These are phyloP conservation scores for Drosophila busckii DNA, from an alignment of 1,140 invertebrate genomes.

Conservation along the genomic window DNA sequence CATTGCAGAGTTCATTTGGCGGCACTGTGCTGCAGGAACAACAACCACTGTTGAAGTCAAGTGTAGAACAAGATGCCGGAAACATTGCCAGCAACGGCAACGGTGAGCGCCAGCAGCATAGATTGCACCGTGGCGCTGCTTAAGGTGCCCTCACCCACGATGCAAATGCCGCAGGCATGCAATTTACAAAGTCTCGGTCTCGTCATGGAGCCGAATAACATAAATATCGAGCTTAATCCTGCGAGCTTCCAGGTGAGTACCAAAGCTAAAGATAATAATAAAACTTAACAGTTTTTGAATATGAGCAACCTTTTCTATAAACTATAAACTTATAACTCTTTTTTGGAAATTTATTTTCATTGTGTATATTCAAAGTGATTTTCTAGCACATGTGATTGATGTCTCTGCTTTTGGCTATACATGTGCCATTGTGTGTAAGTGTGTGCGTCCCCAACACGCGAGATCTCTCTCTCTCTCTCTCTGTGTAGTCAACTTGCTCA, in stretches of 20 bases:
- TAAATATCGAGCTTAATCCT: constrained; percentile 60
- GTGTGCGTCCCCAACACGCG: neutral
- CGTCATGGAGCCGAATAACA: constrained; percentile 68
- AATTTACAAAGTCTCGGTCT: constrained; percentile 59
- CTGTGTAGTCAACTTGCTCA: neutral
- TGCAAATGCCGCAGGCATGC: constrained; percentile 58
- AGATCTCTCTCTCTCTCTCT: neutral
- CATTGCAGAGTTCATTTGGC: too few relatives aligned
- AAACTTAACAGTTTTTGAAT: too few relatives aligned
- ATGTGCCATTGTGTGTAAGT: constrained; percentile 16
- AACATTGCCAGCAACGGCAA: constrained; percentile 61
- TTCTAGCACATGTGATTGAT: too few relatives aligned
- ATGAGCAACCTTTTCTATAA: too few relatives aligned
- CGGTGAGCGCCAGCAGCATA: constrained; percentile 60
- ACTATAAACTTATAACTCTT: too few relatives aligned
- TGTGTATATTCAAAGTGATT: too few relatives aligned
- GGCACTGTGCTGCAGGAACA: neutral
- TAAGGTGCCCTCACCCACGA: constrained; percentile 60
- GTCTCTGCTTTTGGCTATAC: neutral
- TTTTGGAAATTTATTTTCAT: too few relatives aligned
- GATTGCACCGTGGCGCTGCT: constrained; percentile 66
- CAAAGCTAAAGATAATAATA: neutral
- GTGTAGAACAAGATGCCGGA: constrained; percentile 48
- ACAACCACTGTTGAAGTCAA: neutral
- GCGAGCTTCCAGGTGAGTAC: constrained; percentile 56